Evolutionary conservation across 2,888 invertebrate genomes (phyloP).

Genomic region (Trissolcus brochymenae): DNA sequence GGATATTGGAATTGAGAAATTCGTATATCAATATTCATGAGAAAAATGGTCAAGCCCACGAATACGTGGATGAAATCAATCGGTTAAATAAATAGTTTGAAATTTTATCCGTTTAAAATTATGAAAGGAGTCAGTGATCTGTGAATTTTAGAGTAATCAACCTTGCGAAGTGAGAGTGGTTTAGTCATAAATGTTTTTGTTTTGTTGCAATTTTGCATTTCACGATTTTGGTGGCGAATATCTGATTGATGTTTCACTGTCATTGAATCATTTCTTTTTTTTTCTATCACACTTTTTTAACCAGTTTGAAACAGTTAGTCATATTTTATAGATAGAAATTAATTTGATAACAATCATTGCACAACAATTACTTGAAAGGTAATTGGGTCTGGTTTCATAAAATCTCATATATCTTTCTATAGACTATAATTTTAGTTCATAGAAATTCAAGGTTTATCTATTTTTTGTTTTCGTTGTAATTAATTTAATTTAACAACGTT

Average conservation of each 20-base stretch:
- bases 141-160: slow-evolving; percentile 44
- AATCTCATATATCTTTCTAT: too few relatives aligned
- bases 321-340: too few relatives aligned
- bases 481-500: slow-evolving; percentile 6
- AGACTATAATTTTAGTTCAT: background rate
- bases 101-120: slow-evolving; percentile 16
- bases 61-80: background rate
- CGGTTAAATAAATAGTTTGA: slow-evolving; percentile 18
- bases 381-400: too few relatives aligned
- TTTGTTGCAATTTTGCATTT: background rate
- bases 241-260: background rate
- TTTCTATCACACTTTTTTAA: background rate
- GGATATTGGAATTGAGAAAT: too few relatives aligned
- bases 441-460: background rate
- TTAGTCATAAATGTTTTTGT: slow-evolving; percentile 23
- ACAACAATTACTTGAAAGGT: background rate
- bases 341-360: too few relatives aligned
- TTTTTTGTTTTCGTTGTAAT: background rate
- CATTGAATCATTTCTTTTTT: background rate
- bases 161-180: slow-evolving; percentile 49
- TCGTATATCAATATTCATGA: background rate
- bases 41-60: background rate
- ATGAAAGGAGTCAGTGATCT: slow-evolving; percentile 48
- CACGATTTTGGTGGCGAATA: background rate
- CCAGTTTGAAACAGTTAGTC: too few relatives aligned